These are phyloP conservation scores for Rhombomys opimus DNA, from an alignment of 2,113 vertebrate species.

Conservation along the genomic window DNA sequence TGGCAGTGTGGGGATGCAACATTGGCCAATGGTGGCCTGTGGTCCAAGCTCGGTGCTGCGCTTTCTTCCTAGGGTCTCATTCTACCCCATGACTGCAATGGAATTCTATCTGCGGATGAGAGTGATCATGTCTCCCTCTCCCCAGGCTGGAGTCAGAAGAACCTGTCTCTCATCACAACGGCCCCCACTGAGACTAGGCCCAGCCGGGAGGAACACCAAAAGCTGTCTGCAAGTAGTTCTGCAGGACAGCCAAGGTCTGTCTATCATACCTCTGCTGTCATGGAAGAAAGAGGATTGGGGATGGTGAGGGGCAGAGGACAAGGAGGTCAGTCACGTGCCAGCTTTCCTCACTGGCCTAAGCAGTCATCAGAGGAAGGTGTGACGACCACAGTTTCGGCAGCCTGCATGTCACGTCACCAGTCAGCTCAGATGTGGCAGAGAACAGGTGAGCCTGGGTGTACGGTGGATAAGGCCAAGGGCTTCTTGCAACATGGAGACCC, in stretches of 20 bases:
- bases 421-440: neutral
- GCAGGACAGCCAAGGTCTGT: neutral
- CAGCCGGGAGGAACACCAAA: neutral
- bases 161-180: neutral
- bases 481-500: neutral
- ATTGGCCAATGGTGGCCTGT: neutral
- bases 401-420: slow-evolving; percentile 56
- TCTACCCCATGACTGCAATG: fast-evolving
- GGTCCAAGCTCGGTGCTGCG: fast-evolving
- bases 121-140: neutral
- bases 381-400: slow-evolving; percentile 53
- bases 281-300: neutral
- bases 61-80: fast-evolving
- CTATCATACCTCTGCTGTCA: neutral
- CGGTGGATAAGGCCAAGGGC: too few species aligned
- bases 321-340: slow-evolving; percentile 65
- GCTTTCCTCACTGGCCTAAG: slow-evolving; percentile 77
- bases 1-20: neutral
- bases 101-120: neutral
- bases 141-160: too few species aligned
- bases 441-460: slow-evolving; percentile 9
- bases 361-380: slow-evolving; percentile 76
- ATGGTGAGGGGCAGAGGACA: neutral
- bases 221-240: neutral
- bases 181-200: fast-evolving